These are phyloP conservation scores for Diglossa cyanea DNA, from an alignment of 2,797 vertebrate genomes.

Conservation along the genomic window DNA sequence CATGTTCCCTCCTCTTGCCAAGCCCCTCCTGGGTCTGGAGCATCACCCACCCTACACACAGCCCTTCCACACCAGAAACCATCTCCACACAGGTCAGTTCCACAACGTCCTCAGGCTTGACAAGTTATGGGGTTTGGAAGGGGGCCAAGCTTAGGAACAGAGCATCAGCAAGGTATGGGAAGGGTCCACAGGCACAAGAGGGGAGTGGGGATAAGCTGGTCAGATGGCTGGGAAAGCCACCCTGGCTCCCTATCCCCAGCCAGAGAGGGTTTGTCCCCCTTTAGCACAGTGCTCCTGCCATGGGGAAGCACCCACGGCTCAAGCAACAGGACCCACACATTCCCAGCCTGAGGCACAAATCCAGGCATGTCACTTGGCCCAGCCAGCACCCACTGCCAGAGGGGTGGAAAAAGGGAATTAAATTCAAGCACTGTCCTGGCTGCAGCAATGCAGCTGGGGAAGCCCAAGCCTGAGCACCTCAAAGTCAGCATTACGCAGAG, in stretches of 20 bases:
- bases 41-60: background rate
- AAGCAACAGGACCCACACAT: fast-evolving
- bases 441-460: background rate
- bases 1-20: fast-evolving
- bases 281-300: background rate
- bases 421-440: background rate
- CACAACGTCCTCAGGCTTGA: background rate
- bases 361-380: background rate
- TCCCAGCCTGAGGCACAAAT: background rate
- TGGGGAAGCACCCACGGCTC: background rate
- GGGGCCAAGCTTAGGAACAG: background rate
- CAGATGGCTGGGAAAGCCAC: background rate
- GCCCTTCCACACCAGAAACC: background rate
- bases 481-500: background rate
- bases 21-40: background rate
- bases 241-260: background rate
- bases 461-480: background rate
- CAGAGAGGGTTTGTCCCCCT: background rate
- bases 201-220: too few relatives aligned
- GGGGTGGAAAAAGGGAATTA: background rate
- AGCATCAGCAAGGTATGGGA: background rate
- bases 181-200: background rate
- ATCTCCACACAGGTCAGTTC: background rate
- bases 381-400: background rate
- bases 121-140: background rate